Evolutionary conservation across 1,140 invertebrate genomes (phyloP).

Genomic region (Harpegnathos saltator): DNA sequence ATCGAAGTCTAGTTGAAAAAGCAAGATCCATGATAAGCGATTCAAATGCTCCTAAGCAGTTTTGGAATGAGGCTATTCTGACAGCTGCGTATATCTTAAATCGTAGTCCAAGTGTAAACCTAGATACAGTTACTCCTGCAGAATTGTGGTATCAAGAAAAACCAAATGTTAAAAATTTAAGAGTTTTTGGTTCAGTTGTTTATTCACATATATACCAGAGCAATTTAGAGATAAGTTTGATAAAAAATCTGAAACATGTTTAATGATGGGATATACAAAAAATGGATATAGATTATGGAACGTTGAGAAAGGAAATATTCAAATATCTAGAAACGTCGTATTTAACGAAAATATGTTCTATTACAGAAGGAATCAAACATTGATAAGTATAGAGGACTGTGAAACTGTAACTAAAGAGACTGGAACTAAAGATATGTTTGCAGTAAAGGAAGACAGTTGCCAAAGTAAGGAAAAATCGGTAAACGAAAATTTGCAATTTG

Average conservation of each 20-base stretch:
- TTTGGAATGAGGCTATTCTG: slow-evolving; percentile 32
- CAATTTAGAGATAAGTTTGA: slow-evolving; percentile 25
- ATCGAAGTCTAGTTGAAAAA: slow-evolving; percentile 74
- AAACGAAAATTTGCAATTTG: not conserved
- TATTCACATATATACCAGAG: slow-evolving; percentile 3
- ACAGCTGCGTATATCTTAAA: slow-evolving; percentile 22
- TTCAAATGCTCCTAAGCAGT: not conserved
- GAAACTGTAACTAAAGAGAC: not conserved
- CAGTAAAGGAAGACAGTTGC: not conserved
- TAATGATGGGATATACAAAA: slow-evolving; percentile 67
- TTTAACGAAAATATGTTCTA: not conserved
- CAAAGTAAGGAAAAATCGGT: not conserved
- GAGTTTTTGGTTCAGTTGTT: slow-evolving; percentile 14
- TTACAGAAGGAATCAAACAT: not conserved
- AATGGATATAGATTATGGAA: slow-evolving; percentile 31
- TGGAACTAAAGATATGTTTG: not conserved
- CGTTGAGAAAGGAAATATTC: not conserved
- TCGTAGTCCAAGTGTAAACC: slow-evolving; percentile 35
- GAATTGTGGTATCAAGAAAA: slow-evolving; percentile 3
- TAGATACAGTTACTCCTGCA: slow-evolving; percentile 1
- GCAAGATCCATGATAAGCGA: slow-evolving; percentile 27
- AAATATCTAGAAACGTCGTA: not conserved
- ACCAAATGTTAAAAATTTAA: slow-evolving; percentile 19
- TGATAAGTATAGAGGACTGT: not conserved
- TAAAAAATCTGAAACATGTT: slow-evolving; percentile 66